Evolutionary conservation across 2,888 invertebrate genomes (phyloP).

Genomic region (Bombylius major): DNA sequence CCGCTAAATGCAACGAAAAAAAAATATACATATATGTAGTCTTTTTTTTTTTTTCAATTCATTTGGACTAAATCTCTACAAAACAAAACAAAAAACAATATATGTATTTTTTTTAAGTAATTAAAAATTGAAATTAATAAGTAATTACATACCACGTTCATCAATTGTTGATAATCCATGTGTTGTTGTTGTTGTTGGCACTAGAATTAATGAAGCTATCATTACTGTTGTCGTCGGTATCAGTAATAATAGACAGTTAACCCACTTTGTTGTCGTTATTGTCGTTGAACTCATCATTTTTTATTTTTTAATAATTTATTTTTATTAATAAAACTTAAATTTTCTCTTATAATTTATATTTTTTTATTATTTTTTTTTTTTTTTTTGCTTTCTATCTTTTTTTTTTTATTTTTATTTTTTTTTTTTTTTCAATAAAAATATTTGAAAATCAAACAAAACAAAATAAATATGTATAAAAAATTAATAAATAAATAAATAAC

Average conservation of each 20-base stretch:
- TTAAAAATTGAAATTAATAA: background rate
- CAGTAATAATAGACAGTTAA: slow-evolving; percentile 9
- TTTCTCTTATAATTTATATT: background rate
- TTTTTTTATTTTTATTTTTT: background rate
- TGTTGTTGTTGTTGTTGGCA: slow-evolving; percentile 3
- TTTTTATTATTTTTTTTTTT: background rate
- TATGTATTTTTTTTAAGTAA: background rate
- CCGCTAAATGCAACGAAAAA: too few species aligned
- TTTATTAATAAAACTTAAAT: background rate
- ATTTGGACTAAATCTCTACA: too few species aligned
- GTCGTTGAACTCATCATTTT: slow-evolving; percentile 11
- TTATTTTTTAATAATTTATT: slow-evolving; percentile 1
- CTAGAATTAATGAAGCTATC: background rate
- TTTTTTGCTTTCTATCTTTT: background rate
- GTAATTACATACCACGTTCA: slow-evolving; percentile 11
- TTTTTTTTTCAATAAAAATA: too few species aligned
- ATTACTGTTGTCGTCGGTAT: background rate
- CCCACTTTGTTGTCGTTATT: slow-evolving; percentile 6
- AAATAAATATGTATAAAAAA: too few species aligned
- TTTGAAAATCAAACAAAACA: too few species aligned
- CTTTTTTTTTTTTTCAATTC: too few species aligned
- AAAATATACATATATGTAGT: too few species aligned
- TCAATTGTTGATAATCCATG: slow-evolving; percentile 13
- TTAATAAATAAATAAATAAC: too few species aligned
- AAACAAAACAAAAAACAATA: too few species aligned